phyloP scores from a whole-genome alignment of 2,113 vertebrate genomes.

The Mixornis gularis region DNA sequence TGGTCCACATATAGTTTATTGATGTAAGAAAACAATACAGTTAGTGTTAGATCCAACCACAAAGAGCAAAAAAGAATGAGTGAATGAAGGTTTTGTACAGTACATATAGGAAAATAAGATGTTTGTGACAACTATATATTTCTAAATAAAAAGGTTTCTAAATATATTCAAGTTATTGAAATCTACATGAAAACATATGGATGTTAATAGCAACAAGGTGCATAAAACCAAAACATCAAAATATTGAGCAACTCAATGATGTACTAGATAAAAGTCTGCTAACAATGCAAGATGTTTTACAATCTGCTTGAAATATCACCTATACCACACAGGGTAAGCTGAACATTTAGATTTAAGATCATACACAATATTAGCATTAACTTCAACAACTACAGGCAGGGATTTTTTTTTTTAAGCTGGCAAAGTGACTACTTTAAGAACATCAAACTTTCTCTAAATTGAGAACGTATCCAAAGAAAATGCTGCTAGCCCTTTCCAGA shows the following conservation, averaged over 20 bases:
- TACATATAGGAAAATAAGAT: conserved; percentile 78
- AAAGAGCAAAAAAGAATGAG: conserved; percentile 74
- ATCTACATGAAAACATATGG: conserved; percentile 74
- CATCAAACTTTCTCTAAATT: conserved; percentile 70
- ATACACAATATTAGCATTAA: conserved; percentile 79
- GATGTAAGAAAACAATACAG: conserved; percentile 90
- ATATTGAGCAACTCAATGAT: conserved; percentile 76
- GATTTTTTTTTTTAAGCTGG: conserved; percentile 65
- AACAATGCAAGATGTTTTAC: conserved; percentile 74
- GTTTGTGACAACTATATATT: conserved; percentile 72
- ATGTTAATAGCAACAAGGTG: conserved; percentile 85
- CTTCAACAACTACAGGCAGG: conserved; percentile 76
- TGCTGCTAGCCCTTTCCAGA: conserved; percentile 71
- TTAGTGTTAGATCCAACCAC: conserved; percentile 90
- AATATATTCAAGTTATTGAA: conserved; percentile 78
- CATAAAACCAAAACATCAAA: conserved; percentile 81
- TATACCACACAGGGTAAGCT: conserved; percentile 75
- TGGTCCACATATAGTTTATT: conserved; percentile 93
- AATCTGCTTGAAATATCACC: conserved; percentile 74
- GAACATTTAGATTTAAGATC: conserved; percentile 77
- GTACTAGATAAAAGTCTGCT: conserved; percentile 74
- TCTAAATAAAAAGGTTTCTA: conserved; percentile 77
- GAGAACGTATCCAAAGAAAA: conserved; percentile 73
- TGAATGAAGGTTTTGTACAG: conserved; percentile 77
- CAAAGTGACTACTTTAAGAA: conserved; percentile 73